Percentiles rank a stretch among this genome's conserved stretches.
phyloP scores from a whole-genome alignment of 2,797 vertebrate species.

The Artibeus jamaicensis region DNA sequence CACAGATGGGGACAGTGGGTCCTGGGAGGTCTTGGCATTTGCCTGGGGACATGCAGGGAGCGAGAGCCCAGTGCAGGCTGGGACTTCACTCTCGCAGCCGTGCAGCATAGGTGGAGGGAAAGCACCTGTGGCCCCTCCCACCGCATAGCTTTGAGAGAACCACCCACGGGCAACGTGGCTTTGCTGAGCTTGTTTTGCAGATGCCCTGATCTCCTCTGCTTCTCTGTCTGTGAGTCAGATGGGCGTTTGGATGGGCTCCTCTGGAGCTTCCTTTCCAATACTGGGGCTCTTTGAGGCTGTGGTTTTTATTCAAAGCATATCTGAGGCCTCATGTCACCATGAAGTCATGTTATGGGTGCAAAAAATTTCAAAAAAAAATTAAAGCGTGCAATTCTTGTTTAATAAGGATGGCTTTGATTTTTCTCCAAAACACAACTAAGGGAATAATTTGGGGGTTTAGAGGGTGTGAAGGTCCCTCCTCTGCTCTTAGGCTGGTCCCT shows the following conservation, averaged over 20 bases:
- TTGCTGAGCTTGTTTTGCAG: neutral
- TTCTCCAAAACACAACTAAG: neutral
- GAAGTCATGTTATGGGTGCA: conserved; percentile 42
- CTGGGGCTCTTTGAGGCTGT: conserved; percentile 6
- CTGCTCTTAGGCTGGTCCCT: neutral
- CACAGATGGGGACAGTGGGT: neutral
- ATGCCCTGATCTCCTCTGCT: no score
- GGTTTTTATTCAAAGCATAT: conserved; percentile 64
- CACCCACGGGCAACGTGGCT: accelerated
- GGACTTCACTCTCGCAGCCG: neutral
- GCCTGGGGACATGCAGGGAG: neutral
- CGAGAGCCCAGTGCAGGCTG: accelerated
- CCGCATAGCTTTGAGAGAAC: accelerated
- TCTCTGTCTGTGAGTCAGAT: conserved; percentile 13
- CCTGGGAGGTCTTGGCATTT: neutral
- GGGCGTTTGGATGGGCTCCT: neutral
- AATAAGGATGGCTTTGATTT: neutral
- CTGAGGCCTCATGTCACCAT: conserved; percentile 13
- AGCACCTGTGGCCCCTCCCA: neutral
- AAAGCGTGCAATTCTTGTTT: neutral
- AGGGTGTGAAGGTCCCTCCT: neutral
- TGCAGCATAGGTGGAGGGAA: no score
- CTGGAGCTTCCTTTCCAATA: neutral
- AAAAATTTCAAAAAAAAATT: neutral
- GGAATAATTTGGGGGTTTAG: neutral